Evolutionary conservation across 2,888 invertebrate genomes (phyloP), one percentile per base, ranked within the genome.

Genomic region (Hybos culiciformis): DNA sequence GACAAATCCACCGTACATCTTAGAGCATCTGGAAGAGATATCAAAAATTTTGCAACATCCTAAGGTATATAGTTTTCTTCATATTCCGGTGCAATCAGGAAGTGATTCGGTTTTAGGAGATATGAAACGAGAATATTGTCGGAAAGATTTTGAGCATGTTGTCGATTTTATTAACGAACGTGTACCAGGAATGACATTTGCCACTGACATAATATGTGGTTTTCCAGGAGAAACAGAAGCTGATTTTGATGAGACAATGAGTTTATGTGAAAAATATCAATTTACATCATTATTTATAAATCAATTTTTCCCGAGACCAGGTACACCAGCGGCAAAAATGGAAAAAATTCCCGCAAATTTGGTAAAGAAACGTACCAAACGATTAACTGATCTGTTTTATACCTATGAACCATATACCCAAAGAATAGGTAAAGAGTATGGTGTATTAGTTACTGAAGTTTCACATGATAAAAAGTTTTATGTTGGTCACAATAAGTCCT

Each of bases 1-100:
- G 92, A 97, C 96, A 39, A 97, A 97, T 70, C 97, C 97, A 0
- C 97, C 97, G 0, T 98, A 98, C 62, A 97, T 98, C 46, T 68
- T 96, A 44, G 93, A 97, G 54, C 92, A 97, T 62, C 68, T 97
- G 18, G 80, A 84, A 63, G 86, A 91, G 59, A 85, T 97, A 43
- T 81, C 90, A 1, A 76, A 79, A 57, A 85, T 96, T 51, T 72
- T 97, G 63, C 71, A 72, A 41, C 90, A 94, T 63, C 88, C 91
- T 0, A 69, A 84, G 45, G 94, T 97, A 0, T 97, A 97, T 60
- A 78, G 88, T 46, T 98, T 98, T 61, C 75, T 98, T 0, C 98
- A 98, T 65, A 85, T 98, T 15, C 97, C 98, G 0, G 94, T 98
- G 0, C 97, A 98, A 67, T 87, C 92, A 0, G 97, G 92, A n/a